Evolutionary conservation across 2,113 vertebrate genomes (phyloP), one percentile per base, ranked within the genome.

Genomic region (Epinephelus cyanopodus): DNA sequence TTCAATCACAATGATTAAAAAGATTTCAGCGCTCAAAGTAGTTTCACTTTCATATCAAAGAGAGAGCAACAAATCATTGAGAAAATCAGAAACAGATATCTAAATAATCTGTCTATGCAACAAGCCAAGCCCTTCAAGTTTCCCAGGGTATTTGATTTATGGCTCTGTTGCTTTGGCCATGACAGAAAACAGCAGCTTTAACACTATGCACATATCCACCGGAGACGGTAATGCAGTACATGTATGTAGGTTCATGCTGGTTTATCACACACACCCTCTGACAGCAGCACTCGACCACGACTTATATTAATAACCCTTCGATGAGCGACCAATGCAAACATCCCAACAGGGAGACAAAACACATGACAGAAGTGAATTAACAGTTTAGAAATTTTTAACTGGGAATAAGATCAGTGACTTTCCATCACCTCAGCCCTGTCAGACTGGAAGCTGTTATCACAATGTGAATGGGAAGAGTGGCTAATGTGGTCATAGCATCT

Each of bases 61-160:
- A 64, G 12, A 68, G 50, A 25, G 42, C 27, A 82, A 77, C 11
- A 58, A 79, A 65, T 85, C 58, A 74, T 53, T 69, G 68, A 62
- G 79, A 81, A 82, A 87, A 89, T 87, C 62, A 86, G 75, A 89
- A 84, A 71, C 76, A 86, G 78, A 86, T 83, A 91, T 68, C 53
- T 11, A 63, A 87, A 87, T 77, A 79, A 78, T 82, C 17, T 52
- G 12, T 68, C 54, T 14, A 13, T 17, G n/a, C 13, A 74, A 63
- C 18, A 27, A 60, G 79, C 67, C 50, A 73, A 75, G 15, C 17
- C 6, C 53, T 80, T 47, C 12, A 29, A 60, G 33, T 81, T 79
- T 83, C 76, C 60, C 73, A 74, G 13, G 61, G 74, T 69, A 14
- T 87, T 80, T 83, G 69, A 88, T 87, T 83, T 77, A 89, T 73